A percentile compares a stretch with the other conserved stretches of the same genome.
These are phyloP conservation scores for Chaetodon trifascialis DNA, from an alignment of 2,113 vertebrate species.

Conservation along the genomic window DNA sequence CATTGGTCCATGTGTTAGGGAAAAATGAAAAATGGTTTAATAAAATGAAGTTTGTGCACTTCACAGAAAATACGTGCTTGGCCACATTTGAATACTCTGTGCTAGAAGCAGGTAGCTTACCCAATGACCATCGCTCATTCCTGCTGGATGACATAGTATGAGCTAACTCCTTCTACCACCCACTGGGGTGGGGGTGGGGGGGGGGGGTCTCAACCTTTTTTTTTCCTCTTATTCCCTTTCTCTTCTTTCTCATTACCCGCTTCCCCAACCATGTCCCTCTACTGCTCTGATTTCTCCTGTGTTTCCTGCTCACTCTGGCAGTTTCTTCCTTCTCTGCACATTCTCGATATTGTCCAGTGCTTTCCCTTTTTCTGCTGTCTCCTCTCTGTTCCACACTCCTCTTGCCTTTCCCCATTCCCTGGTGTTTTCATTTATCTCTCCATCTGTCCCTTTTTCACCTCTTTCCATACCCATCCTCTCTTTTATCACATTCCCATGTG, in stretches of 20 bases:
- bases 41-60: slow-evolving; percentile 14
- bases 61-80: slow-evolving; percentile 46
- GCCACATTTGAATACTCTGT: slow-evolving; percentile 19
- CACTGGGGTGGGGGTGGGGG: neutral
- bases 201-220: neutral
- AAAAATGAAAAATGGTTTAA: neutral
- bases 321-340: slow-evolving; percentile 6
- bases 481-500: neutral
- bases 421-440: neutral
- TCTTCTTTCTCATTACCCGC: slow-evolving; percentile 9
- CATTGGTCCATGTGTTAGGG: neutral
- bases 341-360: slow-evolving; percentile 1
- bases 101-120: slow-evolving; percentile 47
- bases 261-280: slow-evolving; percentile 16
- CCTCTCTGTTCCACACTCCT: neutral
- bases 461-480: neutral
- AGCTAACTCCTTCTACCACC: slow-evolving; percentile 48
- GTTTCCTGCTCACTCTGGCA: slow-evolving; percentile 27
- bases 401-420: neutral
- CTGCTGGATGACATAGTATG: slow-evolving; percentile 53
- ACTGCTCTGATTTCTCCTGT: slow-evolving; percentile 33
- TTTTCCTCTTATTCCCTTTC: slow-evolving; percentile 25
- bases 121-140: slow-evolving; percentile 53
- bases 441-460: neutral
- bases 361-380: neutral